phyloP scores from a whole-genome alignment of 2,797 vertebrate genomes.

The Linurgus olivaceus region DNA sequence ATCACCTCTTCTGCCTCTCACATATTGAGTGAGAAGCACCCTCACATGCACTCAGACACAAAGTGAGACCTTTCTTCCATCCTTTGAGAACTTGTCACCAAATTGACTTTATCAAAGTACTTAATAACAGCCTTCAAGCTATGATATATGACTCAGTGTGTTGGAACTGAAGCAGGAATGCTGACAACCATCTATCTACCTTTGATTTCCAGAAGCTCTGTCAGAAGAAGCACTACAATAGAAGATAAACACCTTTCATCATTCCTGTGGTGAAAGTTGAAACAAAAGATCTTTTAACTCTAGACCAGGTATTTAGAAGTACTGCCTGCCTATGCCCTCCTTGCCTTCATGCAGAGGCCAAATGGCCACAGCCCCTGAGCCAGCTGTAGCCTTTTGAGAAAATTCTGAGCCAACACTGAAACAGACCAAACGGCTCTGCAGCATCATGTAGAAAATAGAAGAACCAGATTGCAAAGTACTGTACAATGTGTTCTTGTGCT shows the following conservation, averaged over 20 bases:
- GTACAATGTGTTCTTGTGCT: not conserved
- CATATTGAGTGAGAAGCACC: not conserved
- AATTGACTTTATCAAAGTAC: not conserved
- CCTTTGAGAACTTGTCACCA: not conserved
- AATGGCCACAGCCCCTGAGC: not conserved
- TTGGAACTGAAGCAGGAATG: not conserved
- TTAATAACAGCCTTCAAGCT: constrained; percentile 12
- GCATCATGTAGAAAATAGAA: not conserved
- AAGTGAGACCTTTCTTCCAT: not conserved
- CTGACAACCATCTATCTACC: not conserved
- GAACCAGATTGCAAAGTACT: not conserved
- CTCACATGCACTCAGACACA: not conserved
- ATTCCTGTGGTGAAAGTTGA: not conserved
- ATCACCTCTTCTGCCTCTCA: not conserved
- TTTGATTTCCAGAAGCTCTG: constrained; percentile 8
- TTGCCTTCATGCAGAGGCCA: not conserved
- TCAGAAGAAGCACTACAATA: not conserved
- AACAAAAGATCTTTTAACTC: not conserved
- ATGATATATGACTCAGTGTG: not conserved
- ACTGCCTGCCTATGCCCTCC: accelerated
- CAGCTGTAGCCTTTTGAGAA: not conserved
- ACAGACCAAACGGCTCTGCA: not conserved
- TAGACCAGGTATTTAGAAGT: not conserved
- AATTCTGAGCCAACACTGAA: not conserved
- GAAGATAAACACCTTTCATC: not conserved